phyloP scores from a whole-genome alignment of 2,113 vertebrate genomes.

The Hassar affinis region DNA sequence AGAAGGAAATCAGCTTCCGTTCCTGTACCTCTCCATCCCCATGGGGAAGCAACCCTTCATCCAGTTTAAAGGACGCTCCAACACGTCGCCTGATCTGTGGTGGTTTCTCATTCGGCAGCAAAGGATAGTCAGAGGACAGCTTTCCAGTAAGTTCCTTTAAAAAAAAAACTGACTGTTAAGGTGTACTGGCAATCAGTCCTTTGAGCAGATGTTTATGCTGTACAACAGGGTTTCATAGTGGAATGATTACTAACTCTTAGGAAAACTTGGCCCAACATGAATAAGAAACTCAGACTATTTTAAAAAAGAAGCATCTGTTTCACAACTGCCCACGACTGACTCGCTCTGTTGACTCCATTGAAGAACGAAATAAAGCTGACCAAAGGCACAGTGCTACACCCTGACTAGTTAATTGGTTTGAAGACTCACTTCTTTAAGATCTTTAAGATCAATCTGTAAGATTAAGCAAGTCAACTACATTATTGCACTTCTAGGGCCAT shows the following conservation, averaged over 20 bases:
- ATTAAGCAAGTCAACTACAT: not conserved
- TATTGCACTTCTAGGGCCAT: not conserved
- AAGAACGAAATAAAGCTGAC: slow-evolving; percentile 35
- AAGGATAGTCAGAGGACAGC: slow-evolving; percentile 83
- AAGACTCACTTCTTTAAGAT: not conserved
- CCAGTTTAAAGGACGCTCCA: slow-evolving; percentile 84
- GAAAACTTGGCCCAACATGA: slow-evolving; percentile 18
- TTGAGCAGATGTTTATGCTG: slow-evolving; percentile 26
- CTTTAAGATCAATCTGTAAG: not conserved
- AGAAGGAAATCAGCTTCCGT: not conserved
- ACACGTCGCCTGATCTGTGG: slow-evolving; percentile 84
- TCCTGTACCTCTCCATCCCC: slow-evolving; percentile 73
- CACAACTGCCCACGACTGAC: slow-evolving; percentile 15
- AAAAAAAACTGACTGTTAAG: slow-evolving; percentile 14
- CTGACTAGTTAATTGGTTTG: slow-evolving; percentile 9
- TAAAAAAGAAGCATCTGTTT: slow-evolving; percentile 54
- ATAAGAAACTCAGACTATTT: slow-evolving; percentile 24
- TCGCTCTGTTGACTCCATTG: slow-evolving; percentile 20
- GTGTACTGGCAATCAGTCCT: slow-evolving; percentile 10
- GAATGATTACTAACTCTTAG: slow-evolving; percentile 39
- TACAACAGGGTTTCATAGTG: slow-evolving; percentile 33
- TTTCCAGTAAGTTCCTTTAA: slow-evolving; percentile 85
- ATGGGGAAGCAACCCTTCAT: slow-evolving; percentile 75
- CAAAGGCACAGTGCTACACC: slow-evolving; percentile 10
- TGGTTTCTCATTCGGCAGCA: slow-evolving; percentile 80